Evolutionary conservation across 2,888 invertebrate species (phyloP), one percentile per base, ranked within the genome.

Genomic region (Aproaerema taeniolella): DNA sequence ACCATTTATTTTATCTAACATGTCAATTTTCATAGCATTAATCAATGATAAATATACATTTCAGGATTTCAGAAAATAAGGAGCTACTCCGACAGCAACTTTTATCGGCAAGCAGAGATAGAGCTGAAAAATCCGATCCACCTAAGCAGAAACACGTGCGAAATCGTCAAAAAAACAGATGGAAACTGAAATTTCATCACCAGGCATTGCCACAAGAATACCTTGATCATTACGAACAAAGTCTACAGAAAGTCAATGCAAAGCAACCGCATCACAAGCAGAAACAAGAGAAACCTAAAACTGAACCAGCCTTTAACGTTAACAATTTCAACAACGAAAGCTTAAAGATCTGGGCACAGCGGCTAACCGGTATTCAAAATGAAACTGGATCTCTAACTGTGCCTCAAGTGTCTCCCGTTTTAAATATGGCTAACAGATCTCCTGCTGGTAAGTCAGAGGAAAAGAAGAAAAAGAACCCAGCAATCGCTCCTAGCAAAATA

Each of bases 131-230:
- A 43, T 50, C 66, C 2, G 78, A 78, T 39, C 62, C 68, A 1
- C 66, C 76, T 1, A 76, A 76, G 43, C 67, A 61, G 35, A 82
- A 81, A 51, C 78, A 68, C 50, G 62, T 65, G 20, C 68, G 87
- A 25, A 79, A 62, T 55, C 78, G 91, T n/a, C 87, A 91, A 61
- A 90, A 90, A 69, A 91, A 91, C 31, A 79, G 91, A 53, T 90
- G 92, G 88, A 93, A 93, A 68, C 82, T 94, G 35, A 92, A 93
- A 64, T 93, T 94, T 67, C 93, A 94, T 58, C 93, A 94, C 64
- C 93, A 94, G 66, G 93, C 93, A 0, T 67, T 93, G 39, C 93
- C 93, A 0, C 91, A 92, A 10, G 93, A 93, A 64, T 93, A 93
- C 62, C 87, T 93, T 38, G 93, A 92, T 57, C 93, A 93, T 62